These are phyloP conservation scores for Scomberomorus guttatus DNA, from an alignment of 2,797 vertebrate genomes.

Conservation along the genomic window DNA sequence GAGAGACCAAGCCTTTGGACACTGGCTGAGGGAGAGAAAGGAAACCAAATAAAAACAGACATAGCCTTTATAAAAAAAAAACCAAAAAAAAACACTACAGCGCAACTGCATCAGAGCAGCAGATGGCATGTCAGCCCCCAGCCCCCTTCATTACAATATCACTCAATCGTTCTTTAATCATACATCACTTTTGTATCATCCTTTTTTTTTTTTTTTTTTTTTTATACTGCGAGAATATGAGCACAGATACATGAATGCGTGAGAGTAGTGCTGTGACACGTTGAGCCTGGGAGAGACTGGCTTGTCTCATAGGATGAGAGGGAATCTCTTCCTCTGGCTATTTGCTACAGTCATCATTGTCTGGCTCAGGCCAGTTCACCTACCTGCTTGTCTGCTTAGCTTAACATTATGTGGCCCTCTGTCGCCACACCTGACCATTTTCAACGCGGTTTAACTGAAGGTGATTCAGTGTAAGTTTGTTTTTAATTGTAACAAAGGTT, in stretches of 20 bases:
- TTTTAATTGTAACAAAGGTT: not conserved
- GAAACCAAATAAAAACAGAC: conserved; percentile 58
- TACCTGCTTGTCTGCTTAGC: conserved; percentile 50
- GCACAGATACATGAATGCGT: conserved; percentile 6
- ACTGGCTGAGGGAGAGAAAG: conserved; percentile 52
- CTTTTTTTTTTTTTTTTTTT: not conserved
- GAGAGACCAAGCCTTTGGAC: conserved; percentile 72
- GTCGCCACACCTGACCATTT: conserved; percentile 55
- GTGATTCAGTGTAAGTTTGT: not conserved
- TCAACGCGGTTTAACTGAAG: conserved; percentile 3
- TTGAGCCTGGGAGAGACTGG: conserved; percentile 45
- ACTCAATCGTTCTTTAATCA: conserved; percentile 50
- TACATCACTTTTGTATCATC: conserved; percentile 29
- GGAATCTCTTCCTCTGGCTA: conserved; percentile 50
- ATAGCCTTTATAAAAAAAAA: conserved; percentile 39
- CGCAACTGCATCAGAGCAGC: conserved; percentile 53
- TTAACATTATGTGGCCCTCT: conserved; percentile 28
- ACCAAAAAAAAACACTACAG: conserved; percentile 18
- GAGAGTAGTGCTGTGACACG: conserved; percentile 24
- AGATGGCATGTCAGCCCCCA: conserved; percentile 51
- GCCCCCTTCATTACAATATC: conserved; percentile 32
- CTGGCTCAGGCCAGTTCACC: conserved; percentile 55
- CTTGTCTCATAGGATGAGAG: conserved; percentile 57
- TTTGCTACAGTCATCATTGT: conserved; percentile 53
- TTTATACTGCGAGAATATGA: not conserved